These are phyloP conservation scores for Selene dorsalis DNA, from an alignment of 2,797 vertebrate species.

Conservation along the genomic window DNA sequence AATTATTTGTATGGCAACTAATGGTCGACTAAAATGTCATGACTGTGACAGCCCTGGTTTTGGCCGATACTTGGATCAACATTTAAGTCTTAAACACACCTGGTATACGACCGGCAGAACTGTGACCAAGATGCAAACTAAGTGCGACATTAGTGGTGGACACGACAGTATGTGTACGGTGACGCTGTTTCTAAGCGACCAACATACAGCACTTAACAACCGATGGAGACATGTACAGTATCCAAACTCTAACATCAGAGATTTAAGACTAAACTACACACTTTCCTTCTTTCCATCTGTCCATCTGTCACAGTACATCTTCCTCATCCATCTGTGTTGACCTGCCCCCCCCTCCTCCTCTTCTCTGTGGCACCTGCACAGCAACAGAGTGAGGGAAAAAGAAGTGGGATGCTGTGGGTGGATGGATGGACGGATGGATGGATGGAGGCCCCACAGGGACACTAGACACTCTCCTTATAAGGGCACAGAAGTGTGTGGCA, in stretches of 20 bases:
- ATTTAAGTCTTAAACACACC: no score
- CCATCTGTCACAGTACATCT: constrained; percentile 59
- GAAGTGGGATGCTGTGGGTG: constrained; percentile 34
- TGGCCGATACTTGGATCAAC: no score
- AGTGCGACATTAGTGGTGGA: no score
- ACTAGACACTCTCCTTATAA: constrained; percentile 49
- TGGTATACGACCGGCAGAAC: no score
- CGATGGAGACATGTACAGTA: background rate
- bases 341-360: background rate
- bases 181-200: no score
- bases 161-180: no score
- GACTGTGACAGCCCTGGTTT: no score
- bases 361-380: constrained; percentile 44
- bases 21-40: no score
- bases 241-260: background rate
- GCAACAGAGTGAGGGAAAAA: constrained; percentile 29
- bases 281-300: constrained; percentile 3
- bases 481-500: constrained; percentile 39
- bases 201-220: no score
- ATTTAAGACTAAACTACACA: background rate
- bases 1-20: no score
- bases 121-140: no score
- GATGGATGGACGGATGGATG: constrained; percentile 1
- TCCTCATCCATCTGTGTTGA: constrained; percentile 18
- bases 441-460: constrained; percentile 36